Evolutionary conservation across 2,888 invertebrate species (phyloP), one percentile per base, ranked within the genome.

Genomic region (Xestia sexstrigata): DNA sequence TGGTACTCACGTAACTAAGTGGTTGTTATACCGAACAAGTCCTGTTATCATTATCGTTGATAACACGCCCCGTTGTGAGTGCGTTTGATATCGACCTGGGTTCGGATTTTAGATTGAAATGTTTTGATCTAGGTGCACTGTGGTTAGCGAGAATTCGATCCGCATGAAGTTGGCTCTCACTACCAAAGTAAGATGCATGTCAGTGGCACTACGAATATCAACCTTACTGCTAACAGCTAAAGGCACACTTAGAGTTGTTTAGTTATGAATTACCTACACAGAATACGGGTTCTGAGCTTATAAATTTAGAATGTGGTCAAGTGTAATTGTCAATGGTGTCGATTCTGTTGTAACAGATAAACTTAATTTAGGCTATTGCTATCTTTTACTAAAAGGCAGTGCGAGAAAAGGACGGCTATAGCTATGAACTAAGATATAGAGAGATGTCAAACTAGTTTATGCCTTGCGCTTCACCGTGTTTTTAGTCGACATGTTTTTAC

Each of bases 21-120:
- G 87, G 90, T n/a, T 92, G 89, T 82, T 93, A 67, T 91, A 90
- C 90, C 87, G 86, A 86, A 87, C 91, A 89, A 89, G 85, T 91
- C 91, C 85, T 87, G 91, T 92, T 95, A 94, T 95, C 94, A 91
- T 69, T 70, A 79, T 73, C 89, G 92, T 92, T 93, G 94, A 94
- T 94, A 93, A 90, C 89, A 82, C 86, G 75, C 76, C 75, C 60
- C 79, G 84, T 76, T 0, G n/a, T 62, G 69, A 39, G 60, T 55
- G 76, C 74, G 74, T 74, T 86, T 84, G 86, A 88, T 90, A 91
- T 90, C 90, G 89, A 89, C 81, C 88, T 81, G 84, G 78, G 77
- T 85, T 88, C 87, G 83, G 87, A 49, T 2, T 49, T 49, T 23
- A 49, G 49, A 88, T 88, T 87, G 77, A 66, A 72, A 70, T 86